Evolutionary conservation across 35 echinoderm and acorn worm genomes (phyloP), one percentile per base, ranked within the genome.

Genomic region (Patiria miniata): DNA sequence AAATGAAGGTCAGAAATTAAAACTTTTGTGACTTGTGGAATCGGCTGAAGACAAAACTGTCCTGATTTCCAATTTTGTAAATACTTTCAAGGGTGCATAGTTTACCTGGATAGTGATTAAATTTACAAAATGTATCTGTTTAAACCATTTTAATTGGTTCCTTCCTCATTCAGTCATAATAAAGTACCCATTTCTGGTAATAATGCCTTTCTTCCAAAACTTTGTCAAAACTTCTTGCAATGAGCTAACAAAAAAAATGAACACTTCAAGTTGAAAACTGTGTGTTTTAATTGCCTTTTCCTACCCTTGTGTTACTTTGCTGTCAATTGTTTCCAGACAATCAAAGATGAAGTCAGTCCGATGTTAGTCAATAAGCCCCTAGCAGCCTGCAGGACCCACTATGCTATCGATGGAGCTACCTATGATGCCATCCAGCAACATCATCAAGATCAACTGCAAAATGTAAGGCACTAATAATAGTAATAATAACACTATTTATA

Each of bases 331-430:
- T 53, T 8, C 36, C 39, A 81, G 78, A 50, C 39, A 56, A 14
- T 34, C 34, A 58, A 32, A 8, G 17, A 50, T 55, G 58, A 59
- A 15, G 36, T 50, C 81, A 50, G 22, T 58, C 34, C 58, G 6
- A 47, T 47, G 42, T 47, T 47, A 47, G 42, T 47, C 4, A 12
- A 47, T 47, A 47, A 47, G 42, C 42, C 42, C 42, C 42, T 47
- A 12, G 42, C 12, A 6, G 12, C 42, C 42, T 6, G 42, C 12
- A 47, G 12, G 4, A 47, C 42, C 12, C 29, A 55, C 1, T 52
- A 69, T 69, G 90, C 51, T 26, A 26, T 80, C 18, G 90, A 92
- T 68, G 90, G 90, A 14, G 61, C 78, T 36, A 87, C 83, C 12
- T 92, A 87, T 51, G 84, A 52, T 10, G 65, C 82, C 78, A 92